Percentiles rank a stretch among this genome's conserved stretches.
phyloP scores from a whole-genome alignment of 2,888 invertebrate species.

The Eulithis prunata region DNA sequence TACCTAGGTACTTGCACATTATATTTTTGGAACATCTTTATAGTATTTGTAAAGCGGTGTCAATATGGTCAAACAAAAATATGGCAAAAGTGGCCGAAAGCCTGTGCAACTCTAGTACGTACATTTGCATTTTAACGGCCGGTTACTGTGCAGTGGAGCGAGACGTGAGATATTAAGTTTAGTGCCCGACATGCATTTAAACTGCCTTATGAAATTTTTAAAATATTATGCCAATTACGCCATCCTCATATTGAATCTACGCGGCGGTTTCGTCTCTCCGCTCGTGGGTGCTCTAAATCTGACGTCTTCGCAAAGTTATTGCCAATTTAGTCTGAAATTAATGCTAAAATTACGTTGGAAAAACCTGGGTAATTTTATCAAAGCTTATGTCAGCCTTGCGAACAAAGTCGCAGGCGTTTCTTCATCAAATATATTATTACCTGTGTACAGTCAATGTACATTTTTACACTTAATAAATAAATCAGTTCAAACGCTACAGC shows the following conservation, averaged over 20 bases:
- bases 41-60: too few species aligned
- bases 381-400: too few species aligned
- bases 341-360: too few species aligned
- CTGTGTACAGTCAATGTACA: too few species aligned
- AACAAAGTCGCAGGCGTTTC: too few species aligned
- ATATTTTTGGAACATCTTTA: too few species aligned
- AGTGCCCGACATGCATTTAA: constrained; percentile 61
- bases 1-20: too few species aligned
- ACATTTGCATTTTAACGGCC: constrained; percentile 64
- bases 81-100: background rate
- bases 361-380: too few species aligned
- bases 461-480: too few species aligned
- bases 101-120: constrained; percentile 27
- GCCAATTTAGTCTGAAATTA: background rate
- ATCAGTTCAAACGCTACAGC: too few species aligned
- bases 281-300: constrained; percentile 12
- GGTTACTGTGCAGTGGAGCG: constrained; percentile 55
- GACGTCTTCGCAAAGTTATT: constrained; percentile 17
- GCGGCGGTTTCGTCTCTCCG: constrained; percentile 11
- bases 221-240: constrained; percentile 46
- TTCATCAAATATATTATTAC: background rate
- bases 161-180: constrained; percentile 54
- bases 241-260: constrained; percentile 43
- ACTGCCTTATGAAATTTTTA: constrained; percentile 59
- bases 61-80: too few species aligned